phyloP scores from a whole-genome alignment of 2,888 invertebrate species.

The Chouioia cunea region DNA sequence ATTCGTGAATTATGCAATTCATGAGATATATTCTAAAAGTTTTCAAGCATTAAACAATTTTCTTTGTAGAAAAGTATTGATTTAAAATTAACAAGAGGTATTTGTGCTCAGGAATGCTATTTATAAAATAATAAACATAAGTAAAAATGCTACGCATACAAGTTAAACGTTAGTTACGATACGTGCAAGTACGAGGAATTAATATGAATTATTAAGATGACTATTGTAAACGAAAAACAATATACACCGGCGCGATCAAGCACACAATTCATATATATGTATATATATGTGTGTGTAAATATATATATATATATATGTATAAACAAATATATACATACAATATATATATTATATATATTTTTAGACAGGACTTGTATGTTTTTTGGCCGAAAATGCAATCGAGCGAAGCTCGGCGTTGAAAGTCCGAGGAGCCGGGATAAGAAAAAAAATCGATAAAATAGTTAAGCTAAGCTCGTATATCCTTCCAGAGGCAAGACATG shows the following conservation, averaged over 20 bases:
- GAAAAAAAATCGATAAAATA: constrained; percentile 21
- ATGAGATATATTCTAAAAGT: too few relatives aligned
- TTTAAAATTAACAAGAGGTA: constrained; percentile 28
- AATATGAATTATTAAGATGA: constrained; percentile 44
- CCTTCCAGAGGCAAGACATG: constrained; percentile 48
- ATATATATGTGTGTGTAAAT: constrained; percentile 49
- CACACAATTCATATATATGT: constrained; percentile 51
- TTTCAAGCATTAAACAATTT: too few relatives aligned
- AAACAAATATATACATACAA: constrained; percentile 44
- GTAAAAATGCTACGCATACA: constrained; percentile 43
- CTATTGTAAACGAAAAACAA: constrained; percentile 45
- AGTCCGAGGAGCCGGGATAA: constrained; percentile 34
- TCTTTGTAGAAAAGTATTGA: background rate
- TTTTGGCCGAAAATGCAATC: constrained; percentile 51
- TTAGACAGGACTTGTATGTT: constrained; percentile 59
- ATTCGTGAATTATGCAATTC: too few relatives aligned
- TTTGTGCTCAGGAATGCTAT: constrained; percentile 26
- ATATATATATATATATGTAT: constrained; percentile 47
- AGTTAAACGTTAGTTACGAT: constrained; percentile 44
- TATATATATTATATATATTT: constrained; percentile 58
- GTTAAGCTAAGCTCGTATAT: constrained; percentile 39
- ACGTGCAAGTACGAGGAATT: constrained; percentile 33
- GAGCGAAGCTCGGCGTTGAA: constrained; percentile 42
- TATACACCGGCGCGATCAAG: constrained; percentile 50
- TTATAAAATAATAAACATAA: constrained; percentile 48